Base-by-base conservation (phyloP, 1,140 invertebrate genomes). In the Ceratina calcarata region DNA sequence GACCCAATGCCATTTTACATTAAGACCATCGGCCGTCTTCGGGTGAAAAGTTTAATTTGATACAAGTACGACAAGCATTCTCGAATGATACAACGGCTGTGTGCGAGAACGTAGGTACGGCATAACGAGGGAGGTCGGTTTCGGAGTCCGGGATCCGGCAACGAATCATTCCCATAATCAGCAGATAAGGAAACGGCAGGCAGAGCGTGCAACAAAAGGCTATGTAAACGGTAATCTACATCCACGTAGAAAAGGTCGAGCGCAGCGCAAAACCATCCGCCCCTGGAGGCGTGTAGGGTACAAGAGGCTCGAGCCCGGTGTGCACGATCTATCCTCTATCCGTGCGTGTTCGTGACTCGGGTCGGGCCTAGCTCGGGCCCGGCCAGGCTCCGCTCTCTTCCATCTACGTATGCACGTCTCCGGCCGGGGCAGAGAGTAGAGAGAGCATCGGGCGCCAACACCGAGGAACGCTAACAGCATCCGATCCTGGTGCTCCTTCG, bases 301-400 rank as follows among this genome's bases (percentile, higher is more conserved):
- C 64, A 70, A 68, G 77, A 61, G 24, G 67, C 37, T 45, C 3
- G 37, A 10, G 8, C 37, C 37, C 37, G 37, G 6, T 10, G 64
- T 49, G 66, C 84, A 87, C 84, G 75, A 86, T 86, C 85, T 87
- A 87, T 86, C 84, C 84, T 55, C 66, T 55, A 60, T 84, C 75
- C 85, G 78, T 87, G 84, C 85, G 85, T 87, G 85, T 83, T 87
- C 85, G 85, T 87, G 85, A 87, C 85, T 86, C 62, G 84, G 84
- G 62, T 80, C 84, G 73, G 82, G 27, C 68, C 76, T 78, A 85
- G 66, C 37, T 45, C 37, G 55, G 55, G 55, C 55, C 55, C n/a
- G n/a, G 67, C 74, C 37, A 58, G 64, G 83, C 62, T 61, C 62
- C 58, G 74, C 24, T 68, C 55, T 32, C 37, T 45, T 45, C 37